These are phyloP conservation scores for Pyrrhia umbra DNA, from an alignment of 2,888 invertebrate genomes.

Conservation along the genomic window DNA sequence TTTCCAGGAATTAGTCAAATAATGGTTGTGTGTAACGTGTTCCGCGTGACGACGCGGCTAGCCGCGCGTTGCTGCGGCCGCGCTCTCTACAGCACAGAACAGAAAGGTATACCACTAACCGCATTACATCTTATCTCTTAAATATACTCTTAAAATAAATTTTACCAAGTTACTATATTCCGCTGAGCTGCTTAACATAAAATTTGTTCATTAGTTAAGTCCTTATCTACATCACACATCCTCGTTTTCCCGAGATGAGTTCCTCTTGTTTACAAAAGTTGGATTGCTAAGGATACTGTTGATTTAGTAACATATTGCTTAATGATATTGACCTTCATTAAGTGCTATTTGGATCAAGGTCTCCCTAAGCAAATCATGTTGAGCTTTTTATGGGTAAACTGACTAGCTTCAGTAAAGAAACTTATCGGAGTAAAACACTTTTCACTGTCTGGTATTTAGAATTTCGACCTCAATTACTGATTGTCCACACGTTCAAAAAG, in stretches of 20 bases:
- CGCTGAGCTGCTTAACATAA: constrained; percentile 14
- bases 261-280: constrained; percentile 6
- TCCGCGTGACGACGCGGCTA: constrained; percentile 67
- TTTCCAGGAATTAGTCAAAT: constrained; percentile 35
- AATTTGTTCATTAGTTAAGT: neutral
- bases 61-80: constrained; percentile 67
- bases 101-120: constrained; percentile 56
- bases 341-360: constrained; percentile 1
- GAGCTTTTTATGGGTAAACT: too few species aligned
- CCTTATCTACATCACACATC: constrained; percentile 6
- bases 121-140: neutral
- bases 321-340: constrained; percentile 45
- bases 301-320: constrained; percentile 23
- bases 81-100: constrained; percentile 73
- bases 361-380: too few species aligned
- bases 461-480: constrained; percentile 22
- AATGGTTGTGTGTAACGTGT: constrained; percentile 72
- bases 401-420: neutral
- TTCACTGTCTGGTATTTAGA: constrained; percentile 7
- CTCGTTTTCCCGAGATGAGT: constrained; percentile 5
- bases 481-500: constrained; percentile 35
- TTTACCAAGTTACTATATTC: too few species aligned
- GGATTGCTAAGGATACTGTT: constrained; percentile 16
- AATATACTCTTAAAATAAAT: neutral
- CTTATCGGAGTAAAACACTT: neutral